A percentile compares a stretch with the other conserved stretches of the same genome.
Evolutionary conservation across 2,888 invertebrate genomes (phyloP).

Genomic region (Tipula lateralis): DNA sequence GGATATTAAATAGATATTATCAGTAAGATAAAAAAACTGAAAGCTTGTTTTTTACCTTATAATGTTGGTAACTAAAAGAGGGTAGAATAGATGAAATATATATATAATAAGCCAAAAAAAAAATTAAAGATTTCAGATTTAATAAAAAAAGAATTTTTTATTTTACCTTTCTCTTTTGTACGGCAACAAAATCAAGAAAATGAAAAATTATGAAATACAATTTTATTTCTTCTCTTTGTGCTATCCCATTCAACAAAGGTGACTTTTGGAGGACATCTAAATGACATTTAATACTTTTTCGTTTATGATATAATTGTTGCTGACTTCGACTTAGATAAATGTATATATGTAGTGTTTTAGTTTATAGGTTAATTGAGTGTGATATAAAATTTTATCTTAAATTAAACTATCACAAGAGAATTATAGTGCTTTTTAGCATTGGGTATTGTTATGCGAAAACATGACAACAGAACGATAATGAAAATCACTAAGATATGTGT

Average conservation of each 20-base stretch:
- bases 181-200: not conserved
- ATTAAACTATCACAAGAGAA: not conserved
- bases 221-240: not conserved
- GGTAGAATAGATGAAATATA: not conserved
- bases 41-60: not conserved
- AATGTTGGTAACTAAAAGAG: not conserved
- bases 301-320: not conserved
- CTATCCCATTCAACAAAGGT: not conserved
- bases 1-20: conserved; percentile 11
- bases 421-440: no score
- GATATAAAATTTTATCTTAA: not conserved
- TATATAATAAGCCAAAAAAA: not conserved
- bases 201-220: not conserved
- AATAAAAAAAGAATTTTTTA: not conserved
- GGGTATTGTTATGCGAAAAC: no score
- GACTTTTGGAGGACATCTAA: not conserved
- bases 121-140: not conserved
- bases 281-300: not conserved
- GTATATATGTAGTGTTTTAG: not conserved
- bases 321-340: not conserved
- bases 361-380: not conserved
- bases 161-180: not conserved
- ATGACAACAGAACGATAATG: no score
- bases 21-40: not conserved
- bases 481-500: no score